Evolutionary conservation across 1,140 invertebrate species (phyloP), one percentile per base, ranked within the genome.

Genomic region (Bicyclus anynana): DNA sequence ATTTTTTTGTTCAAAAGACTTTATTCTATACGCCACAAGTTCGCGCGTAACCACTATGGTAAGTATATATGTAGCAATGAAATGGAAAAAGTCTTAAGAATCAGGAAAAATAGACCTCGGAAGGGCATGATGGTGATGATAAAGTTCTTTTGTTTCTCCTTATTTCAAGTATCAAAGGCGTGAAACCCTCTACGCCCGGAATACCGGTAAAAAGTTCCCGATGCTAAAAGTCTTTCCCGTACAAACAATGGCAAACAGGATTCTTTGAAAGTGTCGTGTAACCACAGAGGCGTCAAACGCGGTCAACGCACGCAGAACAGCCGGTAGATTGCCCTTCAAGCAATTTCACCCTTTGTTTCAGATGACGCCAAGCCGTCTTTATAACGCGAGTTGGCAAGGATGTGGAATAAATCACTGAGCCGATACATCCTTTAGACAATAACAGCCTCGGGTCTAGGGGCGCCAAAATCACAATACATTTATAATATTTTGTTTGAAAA

Each of bases 261-360:
- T 17, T 38, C 37, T 38, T 20, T 44, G 18, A 44, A 44, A 44
- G 40, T 44, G 40, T 44, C 18, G 40, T 20, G 18, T 44, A 44
- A 44, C 40, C 40, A 20, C 40, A 20, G 40, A 44, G 40, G 40
- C 40, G 40, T 44, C 40, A 44, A 44, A 44, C 18, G 40, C 17
- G 40, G 40, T 44, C 40, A 44, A 44, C 40, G 40, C 18, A 44
- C 40, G 40, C 16, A 44, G 2, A 44, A 44, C 40, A 20, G 18
- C 16, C 10, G 40, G 40, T 44, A 44, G 40, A 44, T 44, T 44
- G 20, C 16, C 16, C 40, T 44, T 44, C 40, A 44, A 16, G 40
- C 40, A 44, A 44, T 44, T 44, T 44, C 40, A 44, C 18, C 40
- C 40, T 44, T 44, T 44, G 40, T 44, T n/a, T 44, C 14, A 44